Evolutionary conservation across 2,113 vertebrate genomes (phyloP), one percentile per base, ranked within the genome.

Genomic region (Elephantulus edwardii): DNA sequence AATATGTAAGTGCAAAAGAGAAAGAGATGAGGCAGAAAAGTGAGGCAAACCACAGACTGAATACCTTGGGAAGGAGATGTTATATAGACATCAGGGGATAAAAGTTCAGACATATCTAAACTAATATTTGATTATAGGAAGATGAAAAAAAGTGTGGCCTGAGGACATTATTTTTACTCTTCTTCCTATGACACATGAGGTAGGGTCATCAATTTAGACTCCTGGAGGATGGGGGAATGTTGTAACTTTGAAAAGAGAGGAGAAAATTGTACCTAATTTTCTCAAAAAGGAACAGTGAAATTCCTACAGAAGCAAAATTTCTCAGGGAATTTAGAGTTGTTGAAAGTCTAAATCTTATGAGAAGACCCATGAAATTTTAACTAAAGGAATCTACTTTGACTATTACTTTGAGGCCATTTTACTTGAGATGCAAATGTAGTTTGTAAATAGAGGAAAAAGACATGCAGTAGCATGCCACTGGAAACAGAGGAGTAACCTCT

Each of bases 31-130:
- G 52, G 16, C 68, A 42, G 38, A 11, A 74, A 83, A 86, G 10
- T n/a, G 16, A 52, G 19, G 54, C 89, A 79, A 83, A 12, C 54
- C 26, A 38, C 46, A 13, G 26, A 68, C 83, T 89, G 40, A 82
- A 89, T 8, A 11, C 26, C 35, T 60, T 74, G 19, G 35, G 38
- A 79, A 85, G 38, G 80, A 81, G n/a, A 38, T 66, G 5, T 60
- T 20, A 46, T 50, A 14, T 68, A 71, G 26, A 83, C 54, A 80
- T 26, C 12, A 90, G 20, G 38, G 16, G 28, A 90, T 9, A 24
- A 78, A 88, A 87, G 91, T 87, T 93, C 60, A 64, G 58, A 90
- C 60, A 42, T 26, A 90, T 64, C 66, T 80, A 86, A 94, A 19
- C 24, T 48, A 17, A 87, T n/a, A 77, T 83, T 74, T 83, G 64